A percentile compares a stretch with the other conserved stretches of the same genome.
Conservation (phyloP, 2,113 vertebrate species). For the Alethe castanea region DNA sequence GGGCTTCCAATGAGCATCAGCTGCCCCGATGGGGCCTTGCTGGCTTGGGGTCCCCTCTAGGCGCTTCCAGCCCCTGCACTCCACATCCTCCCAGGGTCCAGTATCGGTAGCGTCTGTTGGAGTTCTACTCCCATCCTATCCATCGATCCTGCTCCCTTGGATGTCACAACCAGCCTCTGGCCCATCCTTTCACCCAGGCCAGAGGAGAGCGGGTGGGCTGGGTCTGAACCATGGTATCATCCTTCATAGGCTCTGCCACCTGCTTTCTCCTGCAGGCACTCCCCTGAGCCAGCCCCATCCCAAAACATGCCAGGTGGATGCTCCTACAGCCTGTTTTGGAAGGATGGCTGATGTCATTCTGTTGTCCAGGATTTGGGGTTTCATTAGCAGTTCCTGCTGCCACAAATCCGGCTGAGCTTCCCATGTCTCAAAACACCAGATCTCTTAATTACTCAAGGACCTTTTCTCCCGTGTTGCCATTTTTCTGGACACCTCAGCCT, state of each 20-base stretch:
- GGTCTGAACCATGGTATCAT: rapidly evolving
- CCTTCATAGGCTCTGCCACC: background rate
- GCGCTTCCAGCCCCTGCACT: no score
- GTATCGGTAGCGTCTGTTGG: background rate
- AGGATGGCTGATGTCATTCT: no score
- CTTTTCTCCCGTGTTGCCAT: background rate
- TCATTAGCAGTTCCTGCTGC: background rate
- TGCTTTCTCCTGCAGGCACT: background rate
- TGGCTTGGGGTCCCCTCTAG: background rate
- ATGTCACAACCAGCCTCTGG: no score
- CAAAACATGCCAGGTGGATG: rapidly evolving
- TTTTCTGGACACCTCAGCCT: background rate
- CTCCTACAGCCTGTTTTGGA: rapidly evolving
- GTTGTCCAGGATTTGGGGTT: background rate
- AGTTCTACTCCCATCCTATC: background rate
- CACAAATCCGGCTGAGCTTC: background rate
- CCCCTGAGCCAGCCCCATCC: background rate
- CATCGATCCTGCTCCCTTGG: rapidly evolving
- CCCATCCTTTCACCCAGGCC: rapidly evolving
- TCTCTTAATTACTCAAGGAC: background rate
- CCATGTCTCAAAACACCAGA: background rate
- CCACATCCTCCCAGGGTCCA: rapidly evolving
- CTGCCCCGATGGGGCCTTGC: background rate
- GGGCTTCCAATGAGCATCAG: rapidly evolving
- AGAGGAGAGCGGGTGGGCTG: rapidly evolving